Conservation (phyloP, 2,797 vertebrate genomes). For the Typhlichthys subterraneus region DNA sequence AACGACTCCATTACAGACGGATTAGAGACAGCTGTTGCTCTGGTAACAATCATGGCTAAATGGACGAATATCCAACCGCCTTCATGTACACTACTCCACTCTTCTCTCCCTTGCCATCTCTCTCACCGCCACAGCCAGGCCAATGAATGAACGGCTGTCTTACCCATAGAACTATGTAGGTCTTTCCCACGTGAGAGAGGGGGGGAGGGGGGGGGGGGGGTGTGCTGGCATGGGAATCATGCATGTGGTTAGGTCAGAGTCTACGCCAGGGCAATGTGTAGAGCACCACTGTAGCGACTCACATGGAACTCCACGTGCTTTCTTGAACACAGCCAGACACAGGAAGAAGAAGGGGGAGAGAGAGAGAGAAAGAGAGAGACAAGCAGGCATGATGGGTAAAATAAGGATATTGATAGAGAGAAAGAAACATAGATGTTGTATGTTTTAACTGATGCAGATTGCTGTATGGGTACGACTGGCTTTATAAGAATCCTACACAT, state of each 20-base stretch:
- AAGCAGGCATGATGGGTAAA: not conserved
- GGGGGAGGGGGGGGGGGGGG: not conserved
- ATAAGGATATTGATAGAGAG: not conserved
- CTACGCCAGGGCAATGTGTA: conserved; percentile 26
- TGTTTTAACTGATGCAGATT: no score
- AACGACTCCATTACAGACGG: conserved; percentile 42
- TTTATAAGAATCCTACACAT: no score
- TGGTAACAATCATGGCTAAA: conserved; percentile 55
- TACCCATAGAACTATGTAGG: conserved; percentile 8
- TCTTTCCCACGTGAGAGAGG: not conserved
- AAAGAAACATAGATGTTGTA: not conserved
- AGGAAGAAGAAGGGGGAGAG: not conserved
- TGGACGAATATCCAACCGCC: conserved; percentile 38
- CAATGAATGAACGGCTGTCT: conserved; percentile 12
- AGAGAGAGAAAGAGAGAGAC: not conserved
- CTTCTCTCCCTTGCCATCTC: conserved; percentile 1
- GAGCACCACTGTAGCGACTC: conserved; percentile 33
- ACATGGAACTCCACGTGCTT: conserved; percentile 68
- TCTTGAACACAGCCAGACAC: conserved; percentile 17
- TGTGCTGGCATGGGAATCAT: conserved; percentile 14
- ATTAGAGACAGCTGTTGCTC: conserved; percentile 32
- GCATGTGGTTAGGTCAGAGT: conserved; percentile 28
- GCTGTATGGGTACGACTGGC: no score
- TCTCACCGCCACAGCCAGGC: conserved; percentile 5
- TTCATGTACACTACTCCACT: conserved; percentile 9